Percentiles rank a stretch among this genome's conserved stretches.
Evolutionary conservation across 1,140 invertebrate species (phyloP).

Genomic region (Drosophila lacteicornis): DNA sequence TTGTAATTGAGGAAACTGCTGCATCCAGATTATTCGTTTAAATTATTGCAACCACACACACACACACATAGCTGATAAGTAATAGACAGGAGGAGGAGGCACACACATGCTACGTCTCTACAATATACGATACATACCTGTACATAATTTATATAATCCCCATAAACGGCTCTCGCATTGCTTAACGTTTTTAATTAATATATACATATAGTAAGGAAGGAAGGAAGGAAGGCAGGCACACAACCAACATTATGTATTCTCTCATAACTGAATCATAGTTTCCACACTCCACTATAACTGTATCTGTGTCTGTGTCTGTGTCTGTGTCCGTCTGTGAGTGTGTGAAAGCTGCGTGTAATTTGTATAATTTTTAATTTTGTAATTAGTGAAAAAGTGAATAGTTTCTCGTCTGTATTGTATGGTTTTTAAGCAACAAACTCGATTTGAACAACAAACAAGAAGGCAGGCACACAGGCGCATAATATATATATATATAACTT

Average conservation of each 20-base stretch:
- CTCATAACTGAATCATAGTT: conserved; percentile 36
- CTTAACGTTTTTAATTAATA: conserved; percentile 53
- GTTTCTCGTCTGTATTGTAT: conserved; percentile 57
- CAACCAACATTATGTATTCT: conserved; percentile 41
- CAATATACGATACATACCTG: conserved; percentile 65
- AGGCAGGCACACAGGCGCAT: conserved; percentile 25
- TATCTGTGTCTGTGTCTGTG: conserved; percentile 6
- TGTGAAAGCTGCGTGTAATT: conserved; percentile 68
- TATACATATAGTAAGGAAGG: conserved; percentile 1
- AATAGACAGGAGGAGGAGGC: conserved; percentile 47
- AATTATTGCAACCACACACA: conserved; percentile 70
- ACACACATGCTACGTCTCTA: conserved; percentile 40
- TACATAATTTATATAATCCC: conserved; percentile 74
- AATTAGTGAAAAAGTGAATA: conserved; percentile 74
- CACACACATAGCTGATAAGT: conserved; percentile 48
- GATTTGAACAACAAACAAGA: conserved; percentile 9
- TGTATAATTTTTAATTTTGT: conserved; percentile 71
- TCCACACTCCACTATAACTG: conserved; percentile 9
- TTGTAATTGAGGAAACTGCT: conserved; percentile 43
- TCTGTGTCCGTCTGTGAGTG: conserved; percentile 17
- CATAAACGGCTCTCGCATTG: conserved; percentile 61
- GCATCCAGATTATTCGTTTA: conserved; percentile 61
- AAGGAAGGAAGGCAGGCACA: conserved; percentile 24
- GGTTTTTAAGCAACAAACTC: conserved; percentile 59
- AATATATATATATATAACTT: conserved; percentile 55